These are phyloP conservation scores for Bembecia ichneumoniformis DNA, from an alignment of 2,888 invertebrate genomes.

Conservation along the genomic window DNA sequence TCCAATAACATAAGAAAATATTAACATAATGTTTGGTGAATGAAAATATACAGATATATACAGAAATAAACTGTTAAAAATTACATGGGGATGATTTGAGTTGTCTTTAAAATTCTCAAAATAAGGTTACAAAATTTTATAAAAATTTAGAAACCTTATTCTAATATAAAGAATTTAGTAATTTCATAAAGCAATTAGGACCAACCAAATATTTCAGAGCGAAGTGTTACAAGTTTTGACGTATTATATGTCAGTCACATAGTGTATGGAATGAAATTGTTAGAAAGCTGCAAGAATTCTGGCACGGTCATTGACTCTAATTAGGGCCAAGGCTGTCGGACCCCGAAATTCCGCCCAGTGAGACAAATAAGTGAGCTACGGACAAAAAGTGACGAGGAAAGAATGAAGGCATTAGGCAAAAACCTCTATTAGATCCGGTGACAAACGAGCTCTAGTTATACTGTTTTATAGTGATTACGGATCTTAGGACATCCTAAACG, in stretches of 20 bases:
- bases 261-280: background rate
- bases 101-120: too few species aligned
- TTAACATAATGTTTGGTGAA: too few species aligned
- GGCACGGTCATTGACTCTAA: constrained; percentile 10
- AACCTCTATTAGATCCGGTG: constrained; percentile 41
- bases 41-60: too few species aligned
- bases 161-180: too few species aligned
- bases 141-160: too few species aligned
- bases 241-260: background rate
- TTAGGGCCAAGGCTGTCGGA: constrained; percentile 16
- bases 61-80: too few species aligned
- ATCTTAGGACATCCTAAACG: constrained; percentile 4
- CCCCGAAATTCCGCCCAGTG: constrained; percentile 15
- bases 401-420: constrained; percentile 38
- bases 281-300: background rate
- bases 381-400: constrained; percentile 33
- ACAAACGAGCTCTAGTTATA: constrained; percentile 33
- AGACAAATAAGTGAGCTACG: constrained; percentile 24
- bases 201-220: too few species aligned
- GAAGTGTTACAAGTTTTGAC: background rate
- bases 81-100: too few species aligned
- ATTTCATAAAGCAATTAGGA: too few species aligned
- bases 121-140: too few species aligned
- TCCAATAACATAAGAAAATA: too few species aligned
- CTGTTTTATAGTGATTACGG: constrained; percentile 37